Evolutionary conservation across 1,140 invertebrate genomes (phyloP).

Genomic region (Apis dorsata): DNA sequence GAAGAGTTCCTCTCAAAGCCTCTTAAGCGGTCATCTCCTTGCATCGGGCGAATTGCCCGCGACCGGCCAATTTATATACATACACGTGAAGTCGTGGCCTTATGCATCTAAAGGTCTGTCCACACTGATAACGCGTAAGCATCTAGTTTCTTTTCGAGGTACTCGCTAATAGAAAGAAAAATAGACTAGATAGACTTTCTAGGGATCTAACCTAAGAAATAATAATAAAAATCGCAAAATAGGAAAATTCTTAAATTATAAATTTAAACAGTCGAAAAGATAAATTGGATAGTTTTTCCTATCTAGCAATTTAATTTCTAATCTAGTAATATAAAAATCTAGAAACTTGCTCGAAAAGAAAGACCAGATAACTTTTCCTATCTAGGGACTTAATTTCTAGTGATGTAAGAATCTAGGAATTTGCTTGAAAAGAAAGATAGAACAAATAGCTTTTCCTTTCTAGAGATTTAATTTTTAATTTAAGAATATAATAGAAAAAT

Average conservation of each 20-base stretch:
- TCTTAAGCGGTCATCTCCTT: conserved; percentile 33
- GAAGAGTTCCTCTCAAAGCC: neutral
- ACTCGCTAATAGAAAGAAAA: too few species aligned
- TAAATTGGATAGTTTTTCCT: neutral
- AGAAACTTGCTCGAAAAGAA: too few species aligned
- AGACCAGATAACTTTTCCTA: too few species aligned
- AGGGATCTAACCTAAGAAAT: too few species aligned
- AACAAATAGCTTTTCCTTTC: neutral
- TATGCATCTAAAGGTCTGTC: conserved; percentile 17
- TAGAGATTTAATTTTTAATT: neutral
- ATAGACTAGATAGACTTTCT: too few species aligned
- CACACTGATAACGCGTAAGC: conserved; percentile 3
- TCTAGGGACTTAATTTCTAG: neutral
- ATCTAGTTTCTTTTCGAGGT: too few species aligned
- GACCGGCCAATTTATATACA: conserved; percentile 34
- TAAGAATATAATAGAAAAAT: neutral
- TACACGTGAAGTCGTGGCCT: neutral
- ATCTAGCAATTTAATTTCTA: neutral
- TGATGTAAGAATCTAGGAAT: neutral
- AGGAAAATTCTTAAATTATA: neutral
- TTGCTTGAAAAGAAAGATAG: too few species aligned
- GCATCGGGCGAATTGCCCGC: conserved; percentile 38
- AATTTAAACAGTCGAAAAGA: neutral
- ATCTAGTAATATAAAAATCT: neutral
- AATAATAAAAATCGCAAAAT: too few species aligned